Percentiles rank a stretch among this genome's conserved stretches.
Conservation (phyloP, 2,888 invertebrate species). For the Drosophila prostipennis region DNA sequence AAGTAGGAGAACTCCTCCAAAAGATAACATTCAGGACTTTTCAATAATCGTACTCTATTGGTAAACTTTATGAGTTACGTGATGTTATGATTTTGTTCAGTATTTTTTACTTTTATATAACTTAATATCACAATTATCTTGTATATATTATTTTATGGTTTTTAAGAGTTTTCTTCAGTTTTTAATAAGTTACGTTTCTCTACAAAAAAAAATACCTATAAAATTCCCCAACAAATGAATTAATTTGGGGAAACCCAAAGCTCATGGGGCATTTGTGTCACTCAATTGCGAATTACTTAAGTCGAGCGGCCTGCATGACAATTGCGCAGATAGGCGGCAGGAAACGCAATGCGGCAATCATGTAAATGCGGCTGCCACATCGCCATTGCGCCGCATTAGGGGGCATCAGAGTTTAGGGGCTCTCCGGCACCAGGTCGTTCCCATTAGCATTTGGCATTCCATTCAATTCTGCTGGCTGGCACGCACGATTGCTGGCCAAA, state of each 20-base stretch:
- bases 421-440: slow-evolving; percentile 6
- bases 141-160: too few species aligned
- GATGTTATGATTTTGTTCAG: neutral
- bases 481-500: slow-evolving; percentile 68
- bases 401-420: slow-evolving; percentile 7
- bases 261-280: slow-evolving; percentile 46
- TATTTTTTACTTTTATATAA: neutral
- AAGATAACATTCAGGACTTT: neutral
- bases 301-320: slow-evolving; percentile 44
- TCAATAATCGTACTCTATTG: neutral
- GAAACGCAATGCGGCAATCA: slow-evolving; percentile 82
- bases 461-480: slow-evolving; percentile 32
- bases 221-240: slow-evolving; percentile 49
- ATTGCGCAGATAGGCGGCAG: slow-evolving; percentile 50
- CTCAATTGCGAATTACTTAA: slow-evolving; percentile 62
- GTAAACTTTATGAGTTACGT: neutral
- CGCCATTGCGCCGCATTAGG: slow-evolving; percentile 12
- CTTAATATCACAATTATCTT: neutral
- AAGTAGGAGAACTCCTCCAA: neutral
- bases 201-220: too few species aligned
- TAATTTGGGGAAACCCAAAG: slow-evolving; percentile 55
- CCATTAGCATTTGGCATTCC: slow-evolving; percentile 18
- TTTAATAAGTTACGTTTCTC: too few species aligned
- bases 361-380: slow-evolving; percentile 69
- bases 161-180: too few species aligned